phyloP scores from a whole-genome alignment of 2,888 invertebrate genomes.

The Tenodera sinensis region DNA sequence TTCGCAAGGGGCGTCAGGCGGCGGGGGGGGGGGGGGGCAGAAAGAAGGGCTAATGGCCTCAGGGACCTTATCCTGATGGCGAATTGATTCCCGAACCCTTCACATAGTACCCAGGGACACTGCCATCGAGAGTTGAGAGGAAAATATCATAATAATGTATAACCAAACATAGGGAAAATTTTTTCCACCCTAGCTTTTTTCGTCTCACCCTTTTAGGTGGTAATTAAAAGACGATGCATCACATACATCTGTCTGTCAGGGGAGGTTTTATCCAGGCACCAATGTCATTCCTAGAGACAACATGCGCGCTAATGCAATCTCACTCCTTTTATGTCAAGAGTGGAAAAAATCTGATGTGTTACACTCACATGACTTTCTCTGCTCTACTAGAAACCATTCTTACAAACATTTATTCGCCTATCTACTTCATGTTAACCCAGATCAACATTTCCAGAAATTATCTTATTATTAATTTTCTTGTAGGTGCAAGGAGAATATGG shows the following conservation, averaged over 20 bases:
- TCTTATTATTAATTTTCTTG: too few species aligned
- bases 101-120: not conserved
- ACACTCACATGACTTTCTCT: too few species aligned
- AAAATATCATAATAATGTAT: not conserved
- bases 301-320: not conserved
- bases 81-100: not conserved
- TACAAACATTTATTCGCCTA: too few species aligned
- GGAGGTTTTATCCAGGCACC: not conserved
- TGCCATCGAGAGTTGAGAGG: not conserved
- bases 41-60: not conserved
- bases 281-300: not conserved
- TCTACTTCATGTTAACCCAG: too few species aligned
- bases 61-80: not conserved
- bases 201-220: slow-evolving; percentile 22
- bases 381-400: too few species aligned
- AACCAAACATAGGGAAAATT: not conserved
- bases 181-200: not conserved
- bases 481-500: too few species aligned
- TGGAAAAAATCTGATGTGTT: too few species aligned
- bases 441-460: too few species aligned
- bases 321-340: not conserved
- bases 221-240: slow-evolving; percentile 31
- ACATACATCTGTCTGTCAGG: not conserved
- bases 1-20: not conserved
- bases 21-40: too few species aligned